A percentile compares a stretch with the other conserved stretches of the same genome.
phyloP scores from a whole-genome alignment of 2,888 invertebrate genomes.

The Cephus pygmeus region DNA sequence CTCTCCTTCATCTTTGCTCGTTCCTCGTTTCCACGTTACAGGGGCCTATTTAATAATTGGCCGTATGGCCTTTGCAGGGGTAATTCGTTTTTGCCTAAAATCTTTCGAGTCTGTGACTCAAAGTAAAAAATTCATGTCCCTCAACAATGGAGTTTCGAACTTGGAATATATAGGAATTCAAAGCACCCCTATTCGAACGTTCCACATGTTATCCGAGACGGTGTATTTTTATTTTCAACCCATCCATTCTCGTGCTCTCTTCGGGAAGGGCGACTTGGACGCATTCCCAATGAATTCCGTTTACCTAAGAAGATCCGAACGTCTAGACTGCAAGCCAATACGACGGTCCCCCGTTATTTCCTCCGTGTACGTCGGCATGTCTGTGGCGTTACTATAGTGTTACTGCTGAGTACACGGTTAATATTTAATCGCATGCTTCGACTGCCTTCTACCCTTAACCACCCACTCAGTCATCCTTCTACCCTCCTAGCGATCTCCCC shows the following conservation, averaged over 20 bases:
- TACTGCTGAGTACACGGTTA: slow-evolving; percentile 29
- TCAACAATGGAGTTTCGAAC: neutral
- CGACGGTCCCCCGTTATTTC: neutral
- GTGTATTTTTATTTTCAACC: neutral
- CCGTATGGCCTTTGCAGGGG: neutral
- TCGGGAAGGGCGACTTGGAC: neutral
- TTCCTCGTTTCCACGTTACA: neutral
- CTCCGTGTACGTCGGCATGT: slow-evolving; percentile 11
- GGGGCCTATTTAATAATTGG: neutral
- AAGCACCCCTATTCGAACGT: neutral
- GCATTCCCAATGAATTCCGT: neutral
- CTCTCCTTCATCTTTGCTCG: neutral
- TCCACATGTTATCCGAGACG: neutral
- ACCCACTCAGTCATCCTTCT: neutral
- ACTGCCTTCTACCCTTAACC: neutral
- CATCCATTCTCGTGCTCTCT: neutral
- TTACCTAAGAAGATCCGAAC: neutral
- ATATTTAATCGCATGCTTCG: slow-evolving; percentile 28
- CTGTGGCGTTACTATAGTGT: slow-evolving; percentile 19
- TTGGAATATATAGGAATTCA: neutral
- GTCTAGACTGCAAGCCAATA: slow-evolving; percentile 5
- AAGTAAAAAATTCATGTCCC: neutral
- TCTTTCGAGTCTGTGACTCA: neutral
- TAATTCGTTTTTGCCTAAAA: neutral
- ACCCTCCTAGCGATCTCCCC: neutral